A percentile compares a stretch with the other conserved stretches of the same genome.
Conservation (phyloP, 2,888 invertebrate genomes). For the Reticulitermes lucifugus region DNA sequence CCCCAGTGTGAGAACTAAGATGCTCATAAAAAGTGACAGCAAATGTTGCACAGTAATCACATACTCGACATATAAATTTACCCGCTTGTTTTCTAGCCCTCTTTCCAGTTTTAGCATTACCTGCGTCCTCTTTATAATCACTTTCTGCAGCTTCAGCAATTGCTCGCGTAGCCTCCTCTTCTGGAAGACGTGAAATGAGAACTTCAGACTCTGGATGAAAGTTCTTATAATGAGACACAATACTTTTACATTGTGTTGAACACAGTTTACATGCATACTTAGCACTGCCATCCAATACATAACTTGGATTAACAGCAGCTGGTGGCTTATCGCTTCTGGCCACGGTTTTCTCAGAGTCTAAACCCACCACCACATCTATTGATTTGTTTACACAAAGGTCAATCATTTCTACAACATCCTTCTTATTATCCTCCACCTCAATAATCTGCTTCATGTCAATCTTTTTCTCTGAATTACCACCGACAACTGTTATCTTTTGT, state of each 20-base stretch:
- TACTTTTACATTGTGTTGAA: slow-evolving; percentile 68
- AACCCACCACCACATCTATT: not conserved
- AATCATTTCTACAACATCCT: no score
- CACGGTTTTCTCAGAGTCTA: not conserved
- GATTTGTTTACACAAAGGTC: not conserved
- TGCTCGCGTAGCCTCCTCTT: slow-evolving; percentile 67
- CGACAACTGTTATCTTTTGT: not conserved
- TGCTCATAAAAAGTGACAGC: slow-evolving; percentile 74
- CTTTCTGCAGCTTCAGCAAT: slow-evolving; percentile 67
- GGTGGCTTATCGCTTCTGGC: not conserved
- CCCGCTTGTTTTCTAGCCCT: slow-evolving; percentile 48
- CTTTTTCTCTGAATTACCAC: not conserved
- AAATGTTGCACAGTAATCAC: slow-evolving; percentile 44
- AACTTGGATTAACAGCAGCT: not conserved
- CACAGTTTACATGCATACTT: slow-evolving; percentile 73
- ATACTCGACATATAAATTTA: slow-evolving; percentile 51
- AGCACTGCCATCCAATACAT: slow-evolving; percentile 54
- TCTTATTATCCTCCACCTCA: not conserved
- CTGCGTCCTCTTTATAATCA: slow-evolving; percentile 58
- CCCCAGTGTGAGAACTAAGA: slow-evolving; percentile 81
- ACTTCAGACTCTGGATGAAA: slow-evolving; percentile 75
- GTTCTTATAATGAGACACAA: slow-evolving; percentile 75
- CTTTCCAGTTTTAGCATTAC: slow-evolving; percentile 12
- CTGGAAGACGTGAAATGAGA: slow-evolving; percentile 71
- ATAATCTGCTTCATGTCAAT: not conserved